These are phyloP conservation scores for Aspidiotus destructor DNA, from an alignment of 2,888 invertebrate species.

Conservation along the genomic window DNA sequence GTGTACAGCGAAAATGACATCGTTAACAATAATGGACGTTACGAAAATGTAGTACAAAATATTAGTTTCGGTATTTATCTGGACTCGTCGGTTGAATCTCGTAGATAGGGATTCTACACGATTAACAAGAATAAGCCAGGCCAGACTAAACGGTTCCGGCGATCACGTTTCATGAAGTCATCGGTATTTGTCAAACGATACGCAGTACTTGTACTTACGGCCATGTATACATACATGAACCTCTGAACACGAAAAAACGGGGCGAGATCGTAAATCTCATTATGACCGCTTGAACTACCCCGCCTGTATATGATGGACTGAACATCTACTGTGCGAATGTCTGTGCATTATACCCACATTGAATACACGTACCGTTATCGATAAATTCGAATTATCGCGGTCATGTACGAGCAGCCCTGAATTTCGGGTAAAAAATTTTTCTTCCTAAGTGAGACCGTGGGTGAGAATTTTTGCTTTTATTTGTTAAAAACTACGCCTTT, in stretches of 20 bases:
- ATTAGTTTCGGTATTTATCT: background rate
- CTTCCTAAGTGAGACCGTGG: too few relatives aligned
- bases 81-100: background rate
- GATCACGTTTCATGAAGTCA: slow-evolving; percentile 27
- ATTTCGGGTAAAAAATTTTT: too few relatives aligned
- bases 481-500: too few relatives aligned
- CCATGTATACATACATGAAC: background rate
- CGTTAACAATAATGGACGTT: slow-evolving; percentile 11
- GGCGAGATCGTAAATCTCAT: slow-evolving; percentile 25
- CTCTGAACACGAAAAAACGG: background rate
- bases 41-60: background rate
- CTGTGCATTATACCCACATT: too few relatives aligned
- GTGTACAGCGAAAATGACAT: slow-evolving; percentile 23
- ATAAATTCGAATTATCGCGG: too few relatives aligned
- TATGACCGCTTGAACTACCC: slow-evolving; percentile 24
- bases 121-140: slow-evolving; percentile 1
- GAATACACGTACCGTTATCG: too few relatives aligned
- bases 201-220: too few relatives aligned
- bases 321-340: too few relatives aligned
- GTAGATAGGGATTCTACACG: background rate
- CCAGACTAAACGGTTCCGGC: slow-evolving; percentile 27
- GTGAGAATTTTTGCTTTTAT: too few relatives aligned
- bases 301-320: background rate
- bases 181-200: slow-evolving; percentile 24
- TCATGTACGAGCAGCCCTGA: too few relatives aligned